A percentile compares a stretch with the other conserved stretches of the same genome.
Evolutionary conservation across 2,113 vertebrate genomes (phyloP).

Genomic region (Cavia aperea): DNA sequence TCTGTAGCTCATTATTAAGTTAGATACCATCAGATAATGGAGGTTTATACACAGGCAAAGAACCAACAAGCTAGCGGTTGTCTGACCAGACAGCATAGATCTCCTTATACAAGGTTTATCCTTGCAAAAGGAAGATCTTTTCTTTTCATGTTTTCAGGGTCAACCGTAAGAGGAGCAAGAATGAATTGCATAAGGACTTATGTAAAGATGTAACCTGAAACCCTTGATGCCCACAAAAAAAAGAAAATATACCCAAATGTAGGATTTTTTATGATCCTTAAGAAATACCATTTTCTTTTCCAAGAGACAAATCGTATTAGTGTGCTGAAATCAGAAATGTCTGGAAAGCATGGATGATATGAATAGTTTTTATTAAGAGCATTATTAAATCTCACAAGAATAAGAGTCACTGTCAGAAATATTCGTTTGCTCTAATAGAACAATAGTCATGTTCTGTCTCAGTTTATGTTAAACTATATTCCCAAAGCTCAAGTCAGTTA

Average conservation of each 20-base stretch:
- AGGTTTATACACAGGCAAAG: neutral
- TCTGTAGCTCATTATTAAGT: neutral
- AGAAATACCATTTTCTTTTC: neutral
- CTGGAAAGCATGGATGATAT: neutral
- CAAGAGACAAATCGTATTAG: neutral
- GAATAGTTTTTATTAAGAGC: constrained; percentile 13
- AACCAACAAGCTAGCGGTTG: neutral
- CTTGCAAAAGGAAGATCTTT: neutral
- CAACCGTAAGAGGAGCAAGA: neutral
- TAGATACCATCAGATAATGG: neutral
- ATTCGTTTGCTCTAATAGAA: constrained; percentile 21
- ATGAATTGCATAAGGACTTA: neutral
- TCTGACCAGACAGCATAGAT: neutral
- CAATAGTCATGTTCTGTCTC: neutral
- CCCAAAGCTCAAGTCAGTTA: neutral
- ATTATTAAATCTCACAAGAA: neutral
- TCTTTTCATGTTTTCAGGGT: neutral
- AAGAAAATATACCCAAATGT: constrained; percentile 25
- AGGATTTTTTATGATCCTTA: constrained; percentile 16
- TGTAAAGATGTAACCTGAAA: neutral
- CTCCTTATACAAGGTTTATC: neutral
- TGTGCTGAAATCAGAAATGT: neutral
- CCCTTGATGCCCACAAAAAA: neutral
- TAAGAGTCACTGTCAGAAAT: neutral
- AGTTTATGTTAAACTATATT: constrained; percentile 3